Base-by-base conservation (phyloP, 2,888 invertebrate genomes). In the Hydrotaea diabolus region DNA sequence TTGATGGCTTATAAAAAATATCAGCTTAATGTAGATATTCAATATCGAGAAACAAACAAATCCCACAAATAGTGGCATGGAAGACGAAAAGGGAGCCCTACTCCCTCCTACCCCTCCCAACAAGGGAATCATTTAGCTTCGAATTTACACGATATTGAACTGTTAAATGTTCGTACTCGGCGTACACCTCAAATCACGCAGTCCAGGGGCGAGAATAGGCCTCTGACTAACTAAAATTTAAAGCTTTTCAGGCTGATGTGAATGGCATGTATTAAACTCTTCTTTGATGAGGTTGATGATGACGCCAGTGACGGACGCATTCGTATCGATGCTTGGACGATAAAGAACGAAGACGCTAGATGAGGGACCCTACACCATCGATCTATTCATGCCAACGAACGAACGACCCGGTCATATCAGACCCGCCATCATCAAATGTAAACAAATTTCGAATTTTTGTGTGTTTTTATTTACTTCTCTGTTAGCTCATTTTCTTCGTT, bases 401-500 rank as follows among this genome's bases (percentile, higher is more conserved):
- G n/a, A n/a, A 66, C 39, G 39, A 19, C 9, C 66, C n/a, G 49
- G 49, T n/a, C 49, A 49, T 7, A 66, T 17, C 21, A 21, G 15
- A 13, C 15, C 53, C 43, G 71, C 23, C 78, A 80, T 31, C 46
- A 73, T 66, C 11, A 21, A 46, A 55, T 69, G 39, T 69, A 69
- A 69, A 69, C 36, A 8, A 13, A 39, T 15, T 39, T 31, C 15
- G 11, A 43, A 11, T 46, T 11, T 62, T 53, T 72, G 31, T 62
- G 1, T 1, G 39, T 57, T n/a, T 26, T 21, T 69, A 53, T 69
- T 59, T 79, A 46, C 79, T n/a, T n/a, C 57, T 74, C 53, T 46
- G 55, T 73, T 86, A 83, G 82, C 83, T 80, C 77, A 83, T 83
- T 85, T 89, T 90, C 89, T 89, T 88, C 46, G 43, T 77, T 39